Conservation (phyloP, 1,140 invertebrate genomes). For the Dendroctonus valens region DNA sequence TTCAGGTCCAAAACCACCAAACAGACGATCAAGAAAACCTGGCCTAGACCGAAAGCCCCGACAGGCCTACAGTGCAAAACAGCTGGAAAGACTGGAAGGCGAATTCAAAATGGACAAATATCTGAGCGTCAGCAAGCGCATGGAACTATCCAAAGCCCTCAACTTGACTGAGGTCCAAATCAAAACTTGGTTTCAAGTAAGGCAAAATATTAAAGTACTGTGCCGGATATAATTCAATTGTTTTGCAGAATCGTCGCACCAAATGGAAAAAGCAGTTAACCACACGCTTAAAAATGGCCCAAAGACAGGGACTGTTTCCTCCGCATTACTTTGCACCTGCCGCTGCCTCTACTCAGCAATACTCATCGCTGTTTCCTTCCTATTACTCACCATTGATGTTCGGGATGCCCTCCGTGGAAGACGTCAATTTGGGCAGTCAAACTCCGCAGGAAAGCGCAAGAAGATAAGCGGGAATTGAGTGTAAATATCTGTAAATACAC, state of each 20-base stretch:
- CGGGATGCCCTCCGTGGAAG: slow-evolving; percentile 50
- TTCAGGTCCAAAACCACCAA: slow-evolving; percentile 74
- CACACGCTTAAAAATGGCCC: slow-evolving; percentile 81
- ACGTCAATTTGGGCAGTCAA: slow-evolving; percentile 7
- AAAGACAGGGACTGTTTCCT: slow-evolving; percentile 76
- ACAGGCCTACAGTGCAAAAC: slow-evolving; percentile 93
- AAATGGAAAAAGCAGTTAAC: slow-evolving; percentile 97
- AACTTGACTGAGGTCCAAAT: slow-evolving; percentile 94
- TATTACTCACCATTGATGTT: slow-evolving; percentile 58
- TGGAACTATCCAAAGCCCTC: slow-evolving; percentile 87
- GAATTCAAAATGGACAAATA: slow-evolving; percentile 97
- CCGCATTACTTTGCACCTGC: slow-evolving; percentile 65
- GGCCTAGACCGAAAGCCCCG: slow-evolving; percentile 89
- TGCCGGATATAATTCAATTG: background rate
- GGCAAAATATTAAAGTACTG: background rate
- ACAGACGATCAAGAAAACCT: slow-evolving; percentile 75
- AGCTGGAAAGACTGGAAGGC: slow-evolving; percentile 83
- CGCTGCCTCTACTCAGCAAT: slow-evolving; percentile 55
- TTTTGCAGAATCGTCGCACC: slow-evolving; percentile 80
- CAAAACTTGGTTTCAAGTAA: slow-evolving; percentile 82
- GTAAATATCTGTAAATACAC: too few species aligned
- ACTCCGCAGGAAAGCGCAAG: too few species aligned
- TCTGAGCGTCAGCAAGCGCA: slow-evolving; percentile 89
- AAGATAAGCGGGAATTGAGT: too few species aligned
- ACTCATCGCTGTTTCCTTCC: slow-evolving; percentile 57